These are phyloP conservation scores for Hemicentrotus pulcherrimus DNA, from an alignment of 35 echinoderm and acorn worm species.

Conservation along the genomic window DNA sequence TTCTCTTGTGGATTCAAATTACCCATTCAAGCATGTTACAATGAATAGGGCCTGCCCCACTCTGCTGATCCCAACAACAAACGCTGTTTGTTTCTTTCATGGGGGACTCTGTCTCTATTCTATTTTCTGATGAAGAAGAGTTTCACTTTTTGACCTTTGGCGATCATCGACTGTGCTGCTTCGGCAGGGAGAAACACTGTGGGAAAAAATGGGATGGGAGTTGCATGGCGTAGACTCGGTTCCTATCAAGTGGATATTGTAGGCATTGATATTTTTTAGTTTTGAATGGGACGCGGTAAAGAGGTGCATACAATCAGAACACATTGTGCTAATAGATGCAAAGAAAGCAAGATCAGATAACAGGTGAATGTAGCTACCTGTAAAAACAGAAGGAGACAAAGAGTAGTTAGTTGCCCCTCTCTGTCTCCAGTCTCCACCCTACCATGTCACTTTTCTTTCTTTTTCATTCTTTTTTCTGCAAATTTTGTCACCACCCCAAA, in stretches of 20 bases:
- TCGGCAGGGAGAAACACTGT: background rate
- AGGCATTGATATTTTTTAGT: background rate
- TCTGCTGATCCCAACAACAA: background rate
- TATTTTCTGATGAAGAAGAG: background rate
- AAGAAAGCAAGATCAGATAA: background rate
- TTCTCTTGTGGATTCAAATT: background rate
- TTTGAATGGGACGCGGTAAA: background rate
- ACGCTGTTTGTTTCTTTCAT: background rate
- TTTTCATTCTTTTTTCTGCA: background rate
- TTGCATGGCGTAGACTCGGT: background rate
- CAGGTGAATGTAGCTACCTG: background rate
- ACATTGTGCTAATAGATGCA: background rate
- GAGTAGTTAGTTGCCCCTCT: no score
- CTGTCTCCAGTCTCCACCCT: no score
- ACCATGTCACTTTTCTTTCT: no score
- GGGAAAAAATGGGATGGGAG: slow-evolving; percentile 6
- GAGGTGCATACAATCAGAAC: background rate
- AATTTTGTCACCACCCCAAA: background rate
- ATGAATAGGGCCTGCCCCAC: slow-evolving; percentile 6
- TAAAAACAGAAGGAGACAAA: no score
- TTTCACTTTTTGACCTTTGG: slow-evolving; percentile 18
- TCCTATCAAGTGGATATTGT: background rate
- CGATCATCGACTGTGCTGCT: background rate
- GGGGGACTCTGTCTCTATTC: background rate
- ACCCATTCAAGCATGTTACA: slow-evolving; percentile 3